phyloP scores from a whole-genome alignment of 2,888 invertebrate genomes.

The Ormyrus rosae region DNA sequence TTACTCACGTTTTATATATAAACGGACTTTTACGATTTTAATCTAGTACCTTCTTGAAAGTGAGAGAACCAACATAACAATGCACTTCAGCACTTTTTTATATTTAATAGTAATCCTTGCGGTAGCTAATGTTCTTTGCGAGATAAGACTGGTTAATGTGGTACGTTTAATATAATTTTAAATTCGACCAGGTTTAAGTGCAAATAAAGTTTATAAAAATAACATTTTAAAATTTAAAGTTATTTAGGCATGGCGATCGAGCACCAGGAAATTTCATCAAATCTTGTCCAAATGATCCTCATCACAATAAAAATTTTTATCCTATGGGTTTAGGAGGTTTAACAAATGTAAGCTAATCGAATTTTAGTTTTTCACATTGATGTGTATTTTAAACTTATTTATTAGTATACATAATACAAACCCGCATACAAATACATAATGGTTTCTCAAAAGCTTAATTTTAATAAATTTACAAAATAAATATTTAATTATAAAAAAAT shows the following conservation, averaged over 20 bases:
- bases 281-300: constrained; percentile 54
- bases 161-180: constrained; percentile 41
- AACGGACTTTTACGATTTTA: neutral
- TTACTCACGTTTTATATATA: constrained; percentile 16
- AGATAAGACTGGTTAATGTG: constrained; percentile 41
- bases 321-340: constrained; percentile 59
- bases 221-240: constrained; percentile 1
- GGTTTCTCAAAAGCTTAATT: no score
- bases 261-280: constrained; percentile 22
- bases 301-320: constrained; percentile 26
- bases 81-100: neutral
- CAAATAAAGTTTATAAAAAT: no score
- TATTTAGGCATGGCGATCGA: constrained; percentile 55
- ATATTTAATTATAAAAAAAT: no score
- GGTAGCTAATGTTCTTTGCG: neutral
- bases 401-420: no score
- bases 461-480: no score
- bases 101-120: neutral
- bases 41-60: neutral
- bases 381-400: no score
- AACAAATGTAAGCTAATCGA: constrained; percentile 60
- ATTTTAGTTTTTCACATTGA: no score
- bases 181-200: neutral
- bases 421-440: no score
- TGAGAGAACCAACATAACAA: neutral